These are phyloP conservation scores for Sebastes nivosus DNA, from an alignment of 2,797 vertebrate genomes.

Conservation along the genomic window DNA sequence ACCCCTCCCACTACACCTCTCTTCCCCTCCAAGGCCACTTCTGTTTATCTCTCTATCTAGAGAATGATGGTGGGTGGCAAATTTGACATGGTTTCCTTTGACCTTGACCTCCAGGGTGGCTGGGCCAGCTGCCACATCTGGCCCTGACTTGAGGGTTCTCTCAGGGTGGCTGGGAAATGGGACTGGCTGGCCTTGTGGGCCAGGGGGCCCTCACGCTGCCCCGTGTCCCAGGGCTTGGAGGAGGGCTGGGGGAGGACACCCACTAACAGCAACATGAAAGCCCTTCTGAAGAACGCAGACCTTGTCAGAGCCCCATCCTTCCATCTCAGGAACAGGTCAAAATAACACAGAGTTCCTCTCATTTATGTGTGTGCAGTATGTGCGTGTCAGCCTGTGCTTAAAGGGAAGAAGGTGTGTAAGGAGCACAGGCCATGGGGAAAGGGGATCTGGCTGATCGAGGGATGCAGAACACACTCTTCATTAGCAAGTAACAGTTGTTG, in stretches of 20 bases:
- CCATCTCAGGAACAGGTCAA: slow-evolving; percentile 64
- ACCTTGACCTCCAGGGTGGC: slow-evolving; percentile 83
- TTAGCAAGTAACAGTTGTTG: slow-evolving; percentile 13
- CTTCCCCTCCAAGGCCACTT: slow-evolving; percentile 45
- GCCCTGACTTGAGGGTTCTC: slow-evolving; percentile 74
- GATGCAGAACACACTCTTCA: slow-evolving; percentile 27
- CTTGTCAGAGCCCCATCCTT: slow-evolving; percentile 65
- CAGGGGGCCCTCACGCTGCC: slow-evolving; percentile 60
- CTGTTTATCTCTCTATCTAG: slow-evolving; percentile 69
- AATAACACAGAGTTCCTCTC: slow-evolving; percentile 64
- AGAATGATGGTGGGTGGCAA: slow-evolving; percentile 81
- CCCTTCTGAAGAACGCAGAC: slow-evolving; percentile 64
- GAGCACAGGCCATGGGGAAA: slow-evolving; percentile 32
- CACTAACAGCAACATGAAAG: slow-evolving; percentile 76
- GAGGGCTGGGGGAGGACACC: slow-evolving; percentile 63
- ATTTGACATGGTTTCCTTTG: slow-evolving; percentile 82
- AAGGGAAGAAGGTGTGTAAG: slow-evolving; percentile 52
- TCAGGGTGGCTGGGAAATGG: slow-evolving; percentile 76
- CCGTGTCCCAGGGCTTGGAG: slow-evolving; percentile 59
- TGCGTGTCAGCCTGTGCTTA: slow-evolving; percentile 52
- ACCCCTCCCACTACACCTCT: slow-evolving; percentile 26
- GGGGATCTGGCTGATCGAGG: slow-evolving; percentile 11
- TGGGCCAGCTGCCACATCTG: slow-evolving; percentile 84
- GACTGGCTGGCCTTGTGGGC: slow-evolving; percentile 71
- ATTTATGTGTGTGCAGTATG: slow-evolving; percentile 46